phyloP scores from a whole-genome alignment of 1,140 invertebrate genomes.

The Pseudomyrmex gracilis region DNA sequence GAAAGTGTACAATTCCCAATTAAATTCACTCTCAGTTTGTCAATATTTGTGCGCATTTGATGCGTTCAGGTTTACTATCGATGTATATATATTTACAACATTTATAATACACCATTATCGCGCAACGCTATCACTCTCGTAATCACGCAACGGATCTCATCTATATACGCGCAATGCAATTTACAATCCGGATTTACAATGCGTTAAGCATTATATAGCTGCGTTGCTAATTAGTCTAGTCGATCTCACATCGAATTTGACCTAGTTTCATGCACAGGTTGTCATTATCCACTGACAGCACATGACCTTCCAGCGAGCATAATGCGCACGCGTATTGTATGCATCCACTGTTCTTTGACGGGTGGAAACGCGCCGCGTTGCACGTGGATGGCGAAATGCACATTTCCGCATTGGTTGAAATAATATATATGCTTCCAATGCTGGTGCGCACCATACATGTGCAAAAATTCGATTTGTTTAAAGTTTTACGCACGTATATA shows the following conservation, averaged over 20 bases:
- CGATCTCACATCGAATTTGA: slow-evolving; percentile 38
- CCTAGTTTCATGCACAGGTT: slow-evolving; percentile 42
- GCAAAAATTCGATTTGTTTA: neutral
- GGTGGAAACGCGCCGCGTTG: slow-evolving; percentile 31
- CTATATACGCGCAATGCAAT: slow-evolving; percentile 1
- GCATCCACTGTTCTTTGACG: neutral
- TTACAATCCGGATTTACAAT: slow-evolving; percentile 48
- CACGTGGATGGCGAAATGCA: slow-evolving; percentile 45
- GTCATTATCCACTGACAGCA: slow-evolving; percentile 36
- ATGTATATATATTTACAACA: neutral
- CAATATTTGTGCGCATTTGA: too few species aligned
- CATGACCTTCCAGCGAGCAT: slow-evolving; percentile 32
- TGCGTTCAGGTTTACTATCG: too few species aligned
- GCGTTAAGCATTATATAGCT: slow-evolving; percentile 4
- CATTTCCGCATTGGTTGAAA: slow-evolving; percentile 58
- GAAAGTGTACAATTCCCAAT: too few species aligned
- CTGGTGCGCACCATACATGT: too few species aligned
- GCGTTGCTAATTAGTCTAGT: slow-evolving; percentile 43
- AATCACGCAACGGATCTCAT: neutral
- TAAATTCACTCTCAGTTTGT: too few species aligned
- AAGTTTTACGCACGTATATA: neutral
- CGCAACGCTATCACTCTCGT: slow-evolving; percentile 1
- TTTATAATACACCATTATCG: too few species aligned
- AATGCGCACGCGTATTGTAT: slow-evolving; percentile 17
- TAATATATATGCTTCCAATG: neutral